These are phyloP conservation scores for Porites divaricata DNA, from an alignment of 92 coral and sea anemone species.

Conservation along the genomic window DNA sequence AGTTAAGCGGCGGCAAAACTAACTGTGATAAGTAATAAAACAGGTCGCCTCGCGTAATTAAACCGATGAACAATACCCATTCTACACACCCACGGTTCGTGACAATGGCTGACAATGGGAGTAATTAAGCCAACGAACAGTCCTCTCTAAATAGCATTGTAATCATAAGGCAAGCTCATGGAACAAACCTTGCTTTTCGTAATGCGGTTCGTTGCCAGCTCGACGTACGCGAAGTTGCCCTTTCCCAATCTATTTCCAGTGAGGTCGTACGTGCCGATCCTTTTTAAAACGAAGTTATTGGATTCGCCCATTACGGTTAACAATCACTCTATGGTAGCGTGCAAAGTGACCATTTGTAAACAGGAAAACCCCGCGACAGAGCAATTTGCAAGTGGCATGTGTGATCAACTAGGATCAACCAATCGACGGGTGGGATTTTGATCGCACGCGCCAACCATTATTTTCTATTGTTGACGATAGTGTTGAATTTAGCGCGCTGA, in stretches of 20 bases:
- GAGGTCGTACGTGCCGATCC: slow-evolving; percentile 91
- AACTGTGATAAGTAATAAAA: slow-evolving; percentile 14
- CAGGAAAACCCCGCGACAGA: slow-evolving; percentile 67
- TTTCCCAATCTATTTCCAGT: slow-evolving; percentile 90
- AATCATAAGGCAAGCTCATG: slow-evolving; percentile 23
- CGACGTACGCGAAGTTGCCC: slow-evolving; percentile 95
- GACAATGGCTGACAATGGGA: slow-evolving; percentile 65
- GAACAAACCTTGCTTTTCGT: slow-evolving; percentile 87
- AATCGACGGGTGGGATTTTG: slow-evolving; percentile 74
- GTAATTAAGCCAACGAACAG: slow-evolving; percentile 35
- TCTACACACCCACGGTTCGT: slow-evolving; percentile 24
- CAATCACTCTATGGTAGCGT: slow-evolving; percentile 29
- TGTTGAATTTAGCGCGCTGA: slow-evolving; percentile 67
- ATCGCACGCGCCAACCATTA: slow-evolving; percentile 96
- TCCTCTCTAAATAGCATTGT: neutral
- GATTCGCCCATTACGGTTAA: slow-evolving; percentile 72
- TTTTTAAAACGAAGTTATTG: slow-evolving; percentile 69
- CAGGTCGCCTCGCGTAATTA: slow-evolving; percentile 23
- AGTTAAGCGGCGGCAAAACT: slow-evolving; percentile 4
- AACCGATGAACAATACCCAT: slow-evolving; percentile 23
- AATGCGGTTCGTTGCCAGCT: slow-evolving; percentile 89
- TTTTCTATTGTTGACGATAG: slow-evolving; percentile 77
- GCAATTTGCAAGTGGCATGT: slow-evolving; percentile 82
- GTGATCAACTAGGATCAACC: slow-evolving; percentile 70
- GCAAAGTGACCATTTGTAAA: slow-evolving; percentile 60